Evolutionary conservation across 2,888 invertebrate species (phyloP), one percentile per base, ranked within the genome.

Genomic region (Lacanobia oleracea): DNA sequence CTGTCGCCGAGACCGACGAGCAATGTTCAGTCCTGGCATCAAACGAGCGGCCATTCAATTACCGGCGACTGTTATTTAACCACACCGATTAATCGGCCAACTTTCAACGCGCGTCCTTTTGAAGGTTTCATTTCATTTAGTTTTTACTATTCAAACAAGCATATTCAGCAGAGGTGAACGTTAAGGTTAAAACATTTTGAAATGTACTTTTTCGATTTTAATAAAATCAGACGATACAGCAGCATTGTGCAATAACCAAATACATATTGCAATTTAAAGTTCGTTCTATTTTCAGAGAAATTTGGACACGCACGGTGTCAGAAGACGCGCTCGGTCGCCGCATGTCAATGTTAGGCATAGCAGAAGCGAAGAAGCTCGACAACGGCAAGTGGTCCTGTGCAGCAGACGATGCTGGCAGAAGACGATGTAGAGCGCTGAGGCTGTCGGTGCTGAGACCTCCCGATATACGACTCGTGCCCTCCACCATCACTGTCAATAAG

Each of bases 351-450:
- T 93, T 98, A 79, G 97, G 97, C 0, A 97, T 98, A 68, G 97
- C 97, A 18, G 97, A 97, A 79, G 97, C 98, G 0, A 97, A 97
- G 75, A 93, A 95, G 33, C 95, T 97, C 50, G 98, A 98, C 88
- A 97, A 97, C 33, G 98, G 98, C 23, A 96, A 97, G 72, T 98
- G 98, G 96, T 97, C 98, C 5, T 98, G 98, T 90, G 97, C 98
- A 88, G 98, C 97, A 43, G 96, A 97, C 67, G 97, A 97, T 87
- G 97, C 97, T 87, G 97, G 97, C n/a, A 93, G 97, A 62, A 96
- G 97, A 81, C 97, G 97, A 77, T 98, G 98, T 89, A 96, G 97
- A 80, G 97, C 97, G 63, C 91, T 97, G 67, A 93, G 96, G 72
- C 93, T 98, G 50, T 96, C 97, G 37, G 96, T 98, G 21, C 94